These are phyloP conservation scores for Ptilonorhynchus violaceus DNA, from an alignment of 2,113 vertebrate genomes.

Conservation along the genomic window DNA sequence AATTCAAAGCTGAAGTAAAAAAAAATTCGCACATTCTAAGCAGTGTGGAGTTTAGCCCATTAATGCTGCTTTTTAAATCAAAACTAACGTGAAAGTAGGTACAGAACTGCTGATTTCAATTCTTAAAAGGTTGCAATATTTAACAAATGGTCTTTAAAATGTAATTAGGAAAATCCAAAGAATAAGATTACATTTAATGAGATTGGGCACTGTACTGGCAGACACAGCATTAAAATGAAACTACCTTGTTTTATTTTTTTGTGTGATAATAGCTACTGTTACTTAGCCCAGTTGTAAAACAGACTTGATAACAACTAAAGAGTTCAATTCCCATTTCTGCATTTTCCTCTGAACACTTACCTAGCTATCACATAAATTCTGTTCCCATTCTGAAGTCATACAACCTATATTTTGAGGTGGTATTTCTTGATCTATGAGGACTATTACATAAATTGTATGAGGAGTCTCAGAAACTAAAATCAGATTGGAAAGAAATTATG, in stretches of 20 bases:
- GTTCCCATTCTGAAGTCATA: neutral
- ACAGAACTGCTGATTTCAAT: neutral
- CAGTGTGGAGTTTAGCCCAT: neutral
- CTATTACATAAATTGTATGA: neutral
- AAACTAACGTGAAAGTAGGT: neutral
- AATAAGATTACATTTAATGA: slow-evolving; percentile 14
- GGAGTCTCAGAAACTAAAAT: neutral
- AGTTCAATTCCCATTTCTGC: neutral
- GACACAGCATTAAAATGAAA: neutral
- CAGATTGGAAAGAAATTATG: neutral
- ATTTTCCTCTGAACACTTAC: neutral
- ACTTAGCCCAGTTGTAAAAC: neutral
- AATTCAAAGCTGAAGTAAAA: neutral
- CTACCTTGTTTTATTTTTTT: neutral
- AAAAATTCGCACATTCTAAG: neutral
- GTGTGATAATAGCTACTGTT: neutral
- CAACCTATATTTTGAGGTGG: neutral
- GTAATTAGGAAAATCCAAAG: slow-evolving; percentile 4
- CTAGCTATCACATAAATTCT: neutral
- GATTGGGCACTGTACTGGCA: neutral
- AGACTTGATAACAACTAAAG: neutral
- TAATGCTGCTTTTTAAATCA: neutral
- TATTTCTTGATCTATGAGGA: neutral
- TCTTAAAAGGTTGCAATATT: neutral
- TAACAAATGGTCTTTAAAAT: slow-evolving; percentile 10